Base-by-base conservation (phyloP, 2,797 vertebrate species). In the Trematomus bernacchii region DNA sequence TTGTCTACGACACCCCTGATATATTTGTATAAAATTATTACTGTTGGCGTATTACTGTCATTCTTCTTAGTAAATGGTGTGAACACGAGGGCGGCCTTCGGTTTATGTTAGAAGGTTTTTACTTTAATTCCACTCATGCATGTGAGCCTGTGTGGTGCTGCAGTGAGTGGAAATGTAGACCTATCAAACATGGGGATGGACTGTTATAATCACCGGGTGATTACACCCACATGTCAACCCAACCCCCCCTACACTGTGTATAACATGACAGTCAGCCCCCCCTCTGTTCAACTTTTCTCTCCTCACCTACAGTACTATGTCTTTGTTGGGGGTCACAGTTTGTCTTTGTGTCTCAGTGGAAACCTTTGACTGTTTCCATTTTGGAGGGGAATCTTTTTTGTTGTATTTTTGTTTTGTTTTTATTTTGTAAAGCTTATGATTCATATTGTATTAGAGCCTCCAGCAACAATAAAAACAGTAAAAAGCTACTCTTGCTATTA, bases 391-490 rank as follows among this genome's bases (percentile, higher is more conserved):
- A 89, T 85, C 77, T 92, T 89, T 37, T 57, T 90, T 84, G 85
- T 88, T 90, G 79, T 92, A 86, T 87, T 87, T 90, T 91, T 80
- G 87, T 37, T 83, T 87, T 85, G 85, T 91, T 90, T 92, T 93
- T 91, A 92, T 96, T 95, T 95, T 95, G 94, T 95, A 95, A 95
- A 94, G 94, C 94, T 95, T 94, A 95, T 91, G 80, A 91, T 95
- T 95, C 91, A 93, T 95, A 95, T 95, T 95, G 93, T 95, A 93
- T 94, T 96, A 95, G 95, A 95, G 95, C 94, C 94, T 95, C 95
- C 95, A 94, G 93, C 94, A 95, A 94, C 94, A 96, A 96, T 95
- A 96, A 96, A 95, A 95, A 93, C 72, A 64, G 88, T 91, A 91
- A 94, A 94, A 95, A 89, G 84, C 87, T 90, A 68, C 14, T 16